These are phyloP conservation scores for Escarpia spicata DNA, from an alignment of 2,888 invertebrate species.

Conservation along the genomic window DNA sequence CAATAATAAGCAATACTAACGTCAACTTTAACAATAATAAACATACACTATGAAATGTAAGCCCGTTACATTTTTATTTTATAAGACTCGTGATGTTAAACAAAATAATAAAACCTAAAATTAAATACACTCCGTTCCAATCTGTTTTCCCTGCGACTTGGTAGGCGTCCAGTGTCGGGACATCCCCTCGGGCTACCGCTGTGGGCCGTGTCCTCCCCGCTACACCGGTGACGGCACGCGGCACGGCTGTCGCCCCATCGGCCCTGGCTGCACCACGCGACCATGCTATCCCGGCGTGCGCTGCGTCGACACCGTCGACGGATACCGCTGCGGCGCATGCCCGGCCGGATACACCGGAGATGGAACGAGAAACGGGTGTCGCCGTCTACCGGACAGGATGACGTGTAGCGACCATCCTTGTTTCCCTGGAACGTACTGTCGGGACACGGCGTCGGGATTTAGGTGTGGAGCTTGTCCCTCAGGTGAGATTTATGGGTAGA, in stretches of 20 bases:
- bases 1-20: too few relatives aligned
- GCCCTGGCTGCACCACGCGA: not conserved
- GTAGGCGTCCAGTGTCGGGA: constrained; percentile 35
- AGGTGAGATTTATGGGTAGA: not conserved
- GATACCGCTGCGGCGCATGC: constrained; percentile 22
- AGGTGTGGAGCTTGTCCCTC: not conserved
- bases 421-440: not conserved
- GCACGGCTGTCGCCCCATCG: constrained; percentile 26
- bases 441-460: not conserved
- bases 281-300: constrained; percentile 14
- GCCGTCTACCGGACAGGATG: constrained; percentile 1
- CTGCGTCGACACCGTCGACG: constrained; percentile 9
- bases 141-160: not conserved
- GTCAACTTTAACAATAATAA: too few relatives aligned
- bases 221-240: constrained; percentile 77
- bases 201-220: constrained; percentile 79
- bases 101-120: not conserved
- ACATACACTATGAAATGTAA: too few relatives aligned
- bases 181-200: constrained; percentile 75
- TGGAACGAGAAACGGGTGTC: constrained; percentile 26
- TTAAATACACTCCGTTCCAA: not conserved
- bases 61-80: too few relatives aligned
- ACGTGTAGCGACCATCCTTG: not conserved
- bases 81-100: too few relatives aligned
- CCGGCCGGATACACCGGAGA: not conserved